Base-by-base conservation (phyloP, 2,113 vertebrate genomes). In the Aspiorhynchus laticeps region DNA sequence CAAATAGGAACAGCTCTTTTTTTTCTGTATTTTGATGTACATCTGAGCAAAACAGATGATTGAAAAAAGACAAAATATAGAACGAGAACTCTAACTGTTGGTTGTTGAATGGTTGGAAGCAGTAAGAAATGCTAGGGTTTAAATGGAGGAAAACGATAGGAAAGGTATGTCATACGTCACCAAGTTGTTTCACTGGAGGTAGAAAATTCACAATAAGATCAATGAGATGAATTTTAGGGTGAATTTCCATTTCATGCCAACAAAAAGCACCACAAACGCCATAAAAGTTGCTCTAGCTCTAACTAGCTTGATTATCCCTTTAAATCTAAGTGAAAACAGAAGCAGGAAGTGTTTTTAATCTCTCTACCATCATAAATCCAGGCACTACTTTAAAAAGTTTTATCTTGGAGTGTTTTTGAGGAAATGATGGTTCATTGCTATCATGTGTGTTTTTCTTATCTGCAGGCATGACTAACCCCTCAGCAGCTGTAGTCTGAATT, bases 321-420 rank as follows among this genome's bases (percentile, higher is more conserved):
- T 59, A 21, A 59, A 41, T 24, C 9, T 59, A 51, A 24, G 28
- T 59, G 56, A 15, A 63, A 61, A 77, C 53, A 21, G 48, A 36
- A 78, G 48, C 9, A 53, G 26, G 26, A 31, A 51, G 17, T 24
- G 28, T 36, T 79, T 78, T 79, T 36, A 59, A 79, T 56, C 33
- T 61, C 36, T 80, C 56, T 63, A 8, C 56, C 41, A 2, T 74
- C 38, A 61, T 74, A 81, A 87, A 87, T 63, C 38, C 1, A 41
- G 19, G 21, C 51, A 71, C 41, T 59, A 61, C 15, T 59, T 80
- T 71, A 21, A 73, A 86, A 43, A 21, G 21, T 15, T 36, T 75
- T 24, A 36, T 67, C 43, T 59, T 33, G 51, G 67, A 61, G 53
- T 74, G 51, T 61, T 76, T 43, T 61, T 83, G 69, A 80, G 77